These are phyloP conservation scores for Orientallactaga bullata DNA, from an alignment of 2,113 vertebrate species.

Conservation along the genomic window DNA sequence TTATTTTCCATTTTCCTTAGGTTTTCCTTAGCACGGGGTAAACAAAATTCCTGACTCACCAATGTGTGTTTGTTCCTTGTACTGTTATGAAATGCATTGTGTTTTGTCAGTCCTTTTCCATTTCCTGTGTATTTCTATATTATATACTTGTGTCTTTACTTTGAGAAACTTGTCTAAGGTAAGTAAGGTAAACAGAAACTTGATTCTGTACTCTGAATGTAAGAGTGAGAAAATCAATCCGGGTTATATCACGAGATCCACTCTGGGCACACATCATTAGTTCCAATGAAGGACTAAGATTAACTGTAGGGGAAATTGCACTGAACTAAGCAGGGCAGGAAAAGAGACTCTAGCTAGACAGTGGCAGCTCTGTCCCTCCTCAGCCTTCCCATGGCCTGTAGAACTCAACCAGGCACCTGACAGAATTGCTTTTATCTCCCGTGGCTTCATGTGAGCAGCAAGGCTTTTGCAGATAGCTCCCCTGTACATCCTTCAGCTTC, in stretches of 20 bases:
- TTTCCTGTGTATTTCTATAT: conserved; percentile 78
- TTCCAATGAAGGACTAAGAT: conserved; percentile 7
- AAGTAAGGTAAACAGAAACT: conserved; percentile 86
- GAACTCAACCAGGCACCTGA: background rate
- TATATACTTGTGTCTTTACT: conserved; percentile 82
- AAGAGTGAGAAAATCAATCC: conserved; percentile 37
- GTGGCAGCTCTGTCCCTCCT: background rate
- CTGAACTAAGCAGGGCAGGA: background rate
- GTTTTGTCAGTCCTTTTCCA: conserved; percentile 74
- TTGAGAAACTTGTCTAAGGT: conserved; percentile 86
- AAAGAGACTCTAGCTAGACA: background rate
- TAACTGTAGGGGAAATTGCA: conserved; percentile 22
- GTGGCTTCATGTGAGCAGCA: background rate
- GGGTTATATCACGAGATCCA: conserved; percentile 7
- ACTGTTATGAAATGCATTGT: conserved; percentile 80
- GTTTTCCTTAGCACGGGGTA: conserved; percentile 82
- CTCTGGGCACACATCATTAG: conserved; percentile 21
- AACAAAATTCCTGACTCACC: conserved; percentile 70
- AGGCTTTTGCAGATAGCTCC: background rate
- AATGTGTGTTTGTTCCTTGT: conserved; percentile 78
- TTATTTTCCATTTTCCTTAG: conserved; percentile 85
- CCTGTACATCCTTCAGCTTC: background rate
- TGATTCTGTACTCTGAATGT: background rate
- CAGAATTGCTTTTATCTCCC: background rate
- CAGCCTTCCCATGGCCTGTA: fast-evolving